Evolutionary conservation across 2,888 invertebrate genomes (phyloP).

Genomic region (Coecobrya sp.): DNA sequence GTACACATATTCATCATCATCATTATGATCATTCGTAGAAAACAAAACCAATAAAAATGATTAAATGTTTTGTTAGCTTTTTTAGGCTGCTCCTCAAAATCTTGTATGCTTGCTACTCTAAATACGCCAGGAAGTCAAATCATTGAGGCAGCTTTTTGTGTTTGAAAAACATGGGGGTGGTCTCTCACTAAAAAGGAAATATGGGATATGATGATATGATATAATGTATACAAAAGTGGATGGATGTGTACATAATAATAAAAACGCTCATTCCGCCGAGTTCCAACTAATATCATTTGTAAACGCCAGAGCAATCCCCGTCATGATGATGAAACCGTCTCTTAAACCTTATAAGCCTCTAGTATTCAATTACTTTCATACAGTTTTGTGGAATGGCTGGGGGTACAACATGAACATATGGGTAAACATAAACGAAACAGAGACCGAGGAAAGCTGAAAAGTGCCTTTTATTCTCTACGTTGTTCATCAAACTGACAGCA

Average conservation of each 20-base stretch:
- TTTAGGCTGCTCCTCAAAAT: neutral
- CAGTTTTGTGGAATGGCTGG: slow-evolving; percentile 25
- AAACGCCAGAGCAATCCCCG: slow-evolving; percentile 19
- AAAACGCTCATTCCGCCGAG: neutral
- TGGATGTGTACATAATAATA: slow-evolving; percentile 6
- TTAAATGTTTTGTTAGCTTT: slow-evolving; percentile 51
- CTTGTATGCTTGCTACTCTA: neutral
- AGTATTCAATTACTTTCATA: slow-evolving; percentile 42
- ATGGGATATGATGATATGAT: neutral
- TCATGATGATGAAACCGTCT: slow-evolving; percentile 17
- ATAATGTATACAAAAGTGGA: slow-evolving; percentile 26
- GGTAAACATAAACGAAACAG: slow-evolving; percentile 38
- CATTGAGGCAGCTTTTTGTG: neutral
- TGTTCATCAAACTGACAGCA: slow-evolving; percentile 55
- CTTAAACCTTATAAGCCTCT: slow-evolving; percentile 30
- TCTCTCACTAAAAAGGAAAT: slow-evolving; percentile 40
- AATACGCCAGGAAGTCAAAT: slow-evolving; percentile 36
- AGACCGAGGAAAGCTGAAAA: slow-evolving; percentile 29
- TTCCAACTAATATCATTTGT: slow-evolving; percentile 32
- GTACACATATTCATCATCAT: slow-evolving; percentile 44
- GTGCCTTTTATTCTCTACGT: slow-evolving; percentile 43
- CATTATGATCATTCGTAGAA: neutral
- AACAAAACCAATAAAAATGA: slow-evolving; percentile 72
- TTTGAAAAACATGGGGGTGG: slow-evolving; percentile 54
- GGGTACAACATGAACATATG: slow-evolving; percentile 34